Conservation (phyloP, 2,113 vertebrate species). For the Amia ocellicauda region DNA sequence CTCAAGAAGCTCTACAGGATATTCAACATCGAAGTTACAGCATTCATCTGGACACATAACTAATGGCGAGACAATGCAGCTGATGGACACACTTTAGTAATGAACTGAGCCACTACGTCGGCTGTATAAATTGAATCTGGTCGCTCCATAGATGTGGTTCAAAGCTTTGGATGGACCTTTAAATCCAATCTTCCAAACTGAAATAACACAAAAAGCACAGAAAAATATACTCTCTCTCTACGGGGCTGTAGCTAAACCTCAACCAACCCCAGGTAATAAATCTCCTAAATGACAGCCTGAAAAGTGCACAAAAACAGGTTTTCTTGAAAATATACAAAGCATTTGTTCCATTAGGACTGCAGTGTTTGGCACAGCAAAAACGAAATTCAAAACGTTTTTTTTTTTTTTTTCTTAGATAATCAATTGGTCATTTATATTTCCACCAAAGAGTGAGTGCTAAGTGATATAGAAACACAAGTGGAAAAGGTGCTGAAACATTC, state of each 20-base stretch:
- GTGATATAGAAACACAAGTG: slow-evolving; percentile 42
- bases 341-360: neutral
- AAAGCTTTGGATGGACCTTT: too few species aligned
- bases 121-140: too few species aligned
- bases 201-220: too few species aligned
- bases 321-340: slow-evolving; percentile 11
- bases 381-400: slow-evolving; percentile 23
- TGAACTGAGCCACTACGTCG: too few species aligned
- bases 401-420: slow-evolving; percentile 27
- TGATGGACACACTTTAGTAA: too few species aligned
- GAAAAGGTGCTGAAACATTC: slow-evolving; percentile 36
- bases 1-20: too few species aligned
- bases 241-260: neutral
- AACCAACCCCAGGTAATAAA: slow-evolving; percentile 16
- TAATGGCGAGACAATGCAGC: too few species aligned
- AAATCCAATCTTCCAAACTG: too few species aligned
- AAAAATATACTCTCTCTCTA: neutral
- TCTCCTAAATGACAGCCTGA: slow-evolving; percentile 12
- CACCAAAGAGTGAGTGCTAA: slow-evolving; percentile 36
- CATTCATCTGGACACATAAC: too few species aligned
- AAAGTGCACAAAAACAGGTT: slow-evolving; percentile 13
- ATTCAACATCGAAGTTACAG: too few species aligned
- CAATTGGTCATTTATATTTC: slow-evolving; percentile 35
- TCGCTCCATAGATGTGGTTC: too few species aligned
- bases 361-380: neutral